phyloP scores from a whole-genome alignment of 2,888 invertebrate genomes.

The Eumacrocentrus americanus region DNA sequence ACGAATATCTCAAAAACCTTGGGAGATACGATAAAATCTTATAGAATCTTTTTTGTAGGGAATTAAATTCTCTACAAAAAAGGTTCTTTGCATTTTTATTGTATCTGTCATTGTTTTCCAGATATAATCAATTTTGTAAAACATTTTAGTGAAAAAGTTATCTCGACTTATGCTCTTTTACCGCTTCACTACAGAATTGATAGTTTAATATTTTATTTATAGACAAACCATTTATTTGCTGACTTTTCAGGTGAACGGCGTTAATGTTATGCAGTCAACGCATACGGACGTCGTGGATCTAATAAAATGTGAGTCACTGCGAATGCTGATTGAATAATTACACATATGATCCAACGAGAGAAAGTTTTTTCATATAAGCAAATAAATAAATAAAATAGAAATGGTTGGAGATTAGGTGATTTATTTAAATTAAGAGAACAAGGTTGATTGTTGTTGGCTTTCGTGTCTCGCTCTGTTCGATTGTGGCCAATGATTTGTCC shows the following conservation, averaged over 20 bases:
- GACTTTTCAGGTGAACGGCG: constrained; percentile 86
- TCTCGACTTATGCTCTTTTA: constrained; percentile 19
- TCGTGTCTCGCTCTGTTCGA: neutral
- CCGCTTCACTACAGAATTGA: no score
- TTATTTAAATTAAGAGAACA: neutral
- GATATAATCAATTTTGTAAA: no score
- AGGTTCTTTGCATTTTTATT: constrained; percentile 17
- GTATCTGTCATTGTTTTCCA: no score
- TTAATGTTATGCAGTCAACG: constrained; percentile 87
- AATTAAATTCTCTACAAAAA: no score
- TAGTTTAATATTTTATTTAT: no score
- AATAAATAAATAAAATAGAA: no score
- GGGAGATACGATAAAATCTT: no score
- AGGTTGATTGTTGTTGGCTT: constrained; percentile 6
- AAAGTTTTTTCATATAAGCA: neutral
- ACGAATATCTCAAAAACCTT: no score
- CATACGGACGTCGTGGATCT: constrained; percentile 95
- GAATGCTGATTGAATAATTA: neutral
- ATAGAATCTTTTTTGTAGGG: no score
- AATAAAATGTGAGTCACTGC: constrained; percentile 80
- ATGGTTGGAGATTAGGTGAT: no score
- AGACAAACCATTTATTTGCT: constrained; percentile 22
- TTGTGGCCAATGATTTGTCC: constrained; percentile 12
- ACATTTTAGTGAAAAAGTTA: no score
- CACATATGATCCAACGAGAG: neutral